Conservation (phyloP, 2,113 vertebrate genomes). For the Dryoscopus gambensis region DNA sequence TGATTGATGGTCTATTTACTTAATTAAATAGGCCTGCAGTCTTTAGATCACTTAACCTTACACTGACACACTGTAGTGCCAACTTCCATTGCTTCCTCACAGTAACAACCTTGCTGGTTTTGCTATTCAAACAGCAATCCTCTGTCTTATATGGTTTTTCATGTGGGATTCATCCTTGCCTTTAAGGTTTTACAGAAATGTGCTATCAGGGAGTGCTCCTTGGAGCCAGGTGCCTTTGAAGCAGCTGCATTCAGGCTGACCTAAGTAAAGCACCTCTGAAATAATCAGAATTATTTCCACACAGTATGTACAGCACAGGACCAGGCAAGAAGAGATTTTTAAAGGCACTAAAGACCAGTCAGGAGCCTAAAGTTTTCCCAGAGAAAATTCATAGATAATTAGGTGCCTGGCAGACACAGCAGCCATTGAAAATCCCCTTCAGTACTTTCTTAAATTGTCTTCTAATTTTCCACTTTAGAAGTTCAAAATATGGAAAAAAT, state of each 20-base stretch:
- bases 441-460: background rate
- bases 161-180: background rate
- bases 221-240: background rate
- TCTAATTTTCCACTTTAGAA: background rate
- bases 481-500: background rate
- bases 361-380: background rate
- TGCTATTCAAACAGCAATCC: background rate
- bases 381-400: background rate
- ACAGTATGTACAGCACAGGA: accelerated
- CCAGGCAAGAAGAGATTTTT: background rate
- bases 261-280: background rate
- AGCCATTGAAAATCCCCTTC: background rate
- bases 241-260: background rate
- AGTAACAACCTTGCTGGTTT: background rate
- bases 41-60: background rate
- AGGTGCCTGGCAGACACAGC: background rate
- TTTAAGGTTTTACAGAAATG: background rate
- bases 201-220: background rate
- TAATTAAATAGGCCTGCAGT: background rate
- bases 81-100: background rate
- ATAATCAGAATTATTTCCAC: background rate
- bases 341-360: background rate
- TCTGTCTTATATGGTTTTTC: background rate
- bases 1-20: background rate
- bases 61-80: background rate